Base-by-base conservation (phyloP, 2,888 invertebrate species). In the Tanytarsus gracilentus region DNA sequence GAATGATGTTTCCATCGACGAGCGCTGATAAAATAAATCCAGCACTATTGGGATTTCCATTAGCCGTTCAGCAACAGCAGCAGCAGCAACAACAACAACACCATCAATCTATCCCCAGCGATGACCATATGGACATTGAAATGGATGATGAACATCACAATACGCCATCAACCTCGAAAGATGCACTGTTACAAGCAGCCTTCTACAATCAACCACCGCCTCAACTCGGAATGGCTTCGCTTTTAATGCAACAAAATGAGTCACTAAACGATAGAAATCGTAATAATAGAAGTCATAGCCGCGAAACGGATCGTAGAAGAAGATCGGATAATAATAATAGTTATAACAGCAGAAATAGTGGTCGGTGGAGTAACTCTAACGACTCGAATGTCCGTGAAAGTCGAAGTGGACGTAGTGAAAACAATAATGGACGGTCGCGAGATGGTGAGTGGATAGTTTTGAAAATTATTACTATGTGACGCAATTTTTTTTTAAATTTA, bases 101-200 rank as follows among this genome's bases (percentile, higher is more conserved):
- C 52, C 70, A 0, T 64, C 61, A 62, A 21, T 61, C 62, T 23
- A 5, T 23, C 11, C 63, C 62, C 8, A 73, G 78, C 52, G 85
- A 85, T 59, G 88, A 88, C 67, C 85, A 85, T 59, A 88, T 88
- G 88, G 88, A 88, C 64, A 78, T 88, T 40, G 88, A 88, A 70
- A 82, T 84, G 70, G 83, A 83, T 62, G 79, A 82, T 63, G 82
- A 76, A n/a, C 70, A 70, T 29, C 67, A 67, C 6, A 18, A 18
- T 65, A 62, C 40, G 66, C 65, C 23, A 65, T 62, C 6, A 67
- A 67, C 14, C 63, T 66, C 11, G 48, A 56, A 29, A 18, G 16
- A 49, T n/a, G 64, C 63, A 4, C 26, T 16, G 6, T 44, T 61
- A 21, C 48, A 36, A 21, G 56, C 61, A 50, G 61, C 62, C 2